Conservation (phyloP, 1,140 invertebrate genomes). For the Odontomachus brunneus region DNA sequence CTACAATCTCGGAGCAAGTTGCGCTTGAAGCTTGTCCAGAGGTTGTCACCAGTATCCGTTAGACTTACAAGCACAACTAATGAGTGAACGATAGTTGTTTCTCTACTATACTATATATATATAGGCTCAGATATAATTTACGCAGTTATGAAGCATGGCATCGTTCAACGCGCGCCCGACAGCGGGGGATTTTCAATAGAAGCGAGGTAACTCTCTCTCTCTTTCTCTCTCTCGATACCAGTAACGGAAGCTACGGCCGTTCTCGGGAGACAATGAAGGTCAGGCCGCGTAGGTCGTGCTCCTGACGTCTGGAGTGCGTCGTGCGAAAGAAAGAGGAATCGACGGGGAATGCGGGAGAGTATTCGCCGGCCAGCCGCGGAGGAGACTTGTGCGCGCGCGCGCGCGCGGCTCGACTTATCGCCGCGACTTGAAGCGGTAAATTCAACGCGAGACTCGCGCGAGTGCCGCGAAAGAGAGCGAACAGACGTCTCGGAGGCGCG, state of each 20-base stretch:
- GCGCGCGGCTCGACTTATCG: conserved; percentile 54
- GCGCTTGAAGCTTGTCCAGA: too few species aligned
- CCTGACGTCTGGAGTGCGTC: conserved; percentile 44
- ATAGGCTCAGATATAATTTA: neutral
- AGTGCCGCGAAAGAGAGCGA: conserved; percentile 10
- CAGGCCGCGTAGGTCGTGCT: conserved; percentile 61
- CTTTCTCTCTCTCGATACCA: too few species aligned
- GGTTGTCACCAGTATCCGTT: too few species aligned
- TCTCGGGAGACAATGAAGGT: conserved; percentile 64
- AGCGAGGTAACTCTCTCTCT: too few species aligned
- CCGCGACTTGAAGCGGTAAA: conserved; percentile 64
- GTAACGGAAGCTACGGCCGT: conserved; percentile 51
- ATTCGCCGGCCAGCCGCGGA: conserved; percentile 5
- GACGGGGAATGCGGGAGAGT: conserved; percentile 64
- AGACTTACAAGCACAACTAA: neutral
- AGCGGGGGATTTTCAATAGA: conserved; percentile 1
- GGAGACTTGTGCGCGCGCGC: conserved; percentile 44
- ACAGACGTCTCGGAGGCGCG: neutral
- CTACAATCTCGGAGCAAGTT: too few species aligned
- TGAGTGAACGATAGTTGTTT: neutral
- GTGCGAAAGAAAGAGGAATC: conserved; percentile 57
- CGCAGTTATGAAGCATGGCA: neutral
- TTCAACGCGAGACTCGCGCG: conserved; percentile 55
- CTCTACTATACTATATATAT: neutral
- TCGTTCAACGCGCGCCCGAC: neutral